Evolutionary conservation across 2,888 invertebrate genomes (phyloP).

Genomic region (Cephus pygmeus): DNA sequence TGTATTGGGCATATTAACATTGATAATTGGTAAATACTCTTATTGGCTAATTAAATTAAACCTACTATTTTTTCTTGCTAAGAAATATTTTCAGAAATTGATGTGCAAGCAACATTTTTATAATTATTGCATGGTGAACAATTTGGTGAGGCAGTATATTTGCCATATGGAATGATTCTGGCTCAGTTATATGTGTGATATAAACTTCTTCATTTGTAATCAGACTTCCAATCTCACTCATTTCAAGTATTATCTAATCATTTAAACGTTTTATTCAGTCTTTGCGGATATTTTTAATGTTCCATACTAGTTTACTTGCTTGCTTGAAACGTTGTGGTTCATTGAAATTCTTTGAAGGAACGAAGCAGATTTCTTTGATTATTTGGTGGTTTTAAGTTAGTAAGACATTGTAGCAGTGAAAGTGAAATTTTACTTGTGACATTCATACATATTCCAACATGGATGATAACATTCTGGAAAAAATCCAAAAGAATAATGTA

Average conservation of each 20-base stretch:
- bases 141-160: background rate
- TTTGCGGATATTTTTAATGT: background rate
- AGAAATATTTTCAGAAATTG: background rate
- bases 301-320: background rate
- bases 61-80: background rate
- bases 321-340: background rate
- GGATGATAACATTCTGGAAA: conserved; percentile 24
- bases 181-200: background rate
- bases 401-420: background rate
- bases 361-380: background rate
- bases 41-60: background rate
- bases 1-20: background rate
- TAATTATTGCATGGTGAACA: background rate
- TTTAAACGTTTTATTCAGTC: background rate
- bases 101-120: background rate
- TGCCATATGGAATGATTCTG: background rate
- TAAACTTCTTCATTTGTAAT: background rate
- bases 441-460: conserved; percentile 15
- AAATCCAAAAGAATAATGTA: conserved; percentile 10
- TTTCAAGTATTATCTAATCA: background rate
- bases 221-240: background rate
- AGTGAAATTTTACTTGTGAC: background rate
- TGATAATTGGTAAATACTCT: background rate
- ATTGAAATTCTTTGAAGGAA: background rate
- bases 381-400: background rate